A percentile compares a stretch with the other conserved stretches of the same genome.
phyloP scores from a whole-genome alignment of 2,797 vertebrate genomes.

The Lagocephalus sceleratus region DNA sequence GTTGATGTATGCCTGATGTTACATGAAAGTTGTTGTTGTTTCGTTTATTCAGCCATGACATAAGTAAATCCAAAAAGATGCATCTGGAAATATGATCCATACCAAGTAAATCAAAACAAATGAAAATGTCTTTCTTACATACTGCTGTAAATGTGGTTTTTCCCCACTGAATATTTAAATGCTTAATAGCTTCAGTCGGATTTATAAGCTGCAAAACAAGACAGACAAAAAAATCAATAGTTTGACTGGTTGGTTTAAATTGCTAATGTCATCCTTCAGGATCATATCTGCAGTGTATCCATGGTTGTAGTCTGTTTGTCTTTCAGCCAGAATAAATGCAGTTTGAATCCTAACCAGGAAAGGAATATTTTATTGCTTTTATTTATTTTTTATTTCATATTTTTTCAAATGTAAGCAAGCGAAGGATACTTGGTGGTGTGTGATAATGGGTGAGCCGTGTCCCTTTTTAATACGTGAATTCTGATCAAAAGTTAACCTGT shows the following conservation, averaged over 20 bases:
- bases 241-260: conserved; percentile 58
- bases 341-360: conserved; percentile 1
- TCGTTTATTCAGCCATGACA: no score
- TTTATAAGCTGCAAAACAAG: conserved; percentile 30
- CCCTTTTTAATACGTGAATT: no score
- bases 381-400: no score
- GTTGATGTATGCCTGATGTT: conserved; percentile 69
- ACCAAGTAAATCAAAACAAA: background rate
- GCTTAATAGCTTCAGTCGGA: conserved; percentile 42
- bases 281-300: conserved; percentile 65
- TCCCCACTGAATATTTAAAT: conserved; percentile 63
- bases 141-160: conserved; percentile 32
- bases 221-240: conserved; percentile 54
- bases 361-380: background rate
- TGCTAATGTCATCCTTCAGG: conserved; percentile 38
- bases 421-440: no score
- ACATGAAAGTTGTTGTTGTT: background rate
- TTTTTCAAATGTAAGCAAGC: background rate
- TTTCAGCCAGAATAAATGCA: conserved; percentile 31
- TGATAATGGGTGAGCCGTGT: no score
- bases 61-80: no score
- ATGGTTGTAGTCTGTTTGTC: conserved; percentile 21
- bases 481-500: no score
- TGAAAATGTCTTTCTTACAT: conserved; percentile 20
- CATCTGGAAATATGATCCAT: no score